These are phyloP conservation scores for Ramazzottius varieornatus DNA, from an alignment of 2,888 invertebrate genomes.

Conservation along the genomic window DNA sequence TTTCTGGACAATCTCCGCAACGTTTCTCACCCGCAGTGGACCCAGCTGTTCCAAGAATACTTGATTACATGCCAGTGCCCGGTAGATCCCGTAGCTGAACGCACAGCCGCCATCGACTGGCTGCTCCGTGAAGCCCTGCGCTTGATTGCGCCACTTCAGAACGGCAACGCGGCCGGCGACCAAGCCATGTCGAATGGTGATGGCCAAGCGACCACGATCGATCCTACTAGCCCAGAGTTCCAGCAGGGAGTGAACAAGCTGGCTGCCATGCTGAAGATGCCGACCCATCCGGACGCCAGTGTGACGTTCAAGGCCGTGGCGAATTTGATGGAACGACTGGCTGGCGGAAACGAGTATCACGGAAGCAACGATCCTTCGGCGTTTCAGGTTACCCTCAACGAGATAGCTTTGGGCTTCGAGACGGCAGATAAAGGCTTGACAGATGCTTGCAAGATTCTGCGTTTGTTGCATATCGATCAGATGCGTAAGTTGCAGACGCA, in stretches of 20 bases:
- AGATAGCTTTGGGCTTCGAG: too few relatives aligned
- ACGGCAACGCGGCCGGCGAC: background rate
- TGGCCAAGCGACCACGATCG: background rate
- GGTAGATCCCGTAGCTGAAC: conserved; percentile 2
- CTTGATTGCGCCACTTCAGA: conserved; percentile 10
- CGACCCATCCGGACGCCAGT: conserved; percentile 52
- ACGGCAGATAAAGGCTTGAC: conserved; percentile 33
- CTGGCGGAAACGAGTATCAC: background rate
- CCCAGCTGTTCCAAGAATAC: background rate
- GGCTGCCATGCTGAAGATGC: conserved; percentile 47
- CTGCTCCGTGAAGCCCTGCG: conserved; percentile 20
- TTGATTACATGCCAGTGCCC: background rate
- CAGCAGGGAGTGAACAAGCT: conserved; percentile 49
- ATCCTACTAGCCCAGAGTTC: conserved; percentile 38
- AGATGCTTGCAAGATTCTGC: conserved; percentile 45
- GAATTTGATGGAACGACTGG: background rate
- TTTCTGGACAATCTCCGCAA: background rate
- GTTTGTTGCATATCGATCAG: conserved; percentile 55
- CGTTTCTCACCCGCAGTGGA: background rate
- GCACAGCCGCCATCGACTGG: conserved; percentile 19
- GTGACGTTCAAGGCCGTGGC: conserved; percentile 33
- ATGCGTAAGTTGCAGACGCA: conserved; percentile 60
- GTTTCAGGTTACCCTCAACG: too few relatives aligned
- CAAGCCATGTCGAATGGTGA: background rate
- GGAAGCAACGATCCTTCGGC: conserved; percentile 14